Percentiles rank a stretch among this genome's conserved stretches.
Conservation (phyloP, 2,797 vertebrate species). For the Spinibarbus caldwelli region DNA sequence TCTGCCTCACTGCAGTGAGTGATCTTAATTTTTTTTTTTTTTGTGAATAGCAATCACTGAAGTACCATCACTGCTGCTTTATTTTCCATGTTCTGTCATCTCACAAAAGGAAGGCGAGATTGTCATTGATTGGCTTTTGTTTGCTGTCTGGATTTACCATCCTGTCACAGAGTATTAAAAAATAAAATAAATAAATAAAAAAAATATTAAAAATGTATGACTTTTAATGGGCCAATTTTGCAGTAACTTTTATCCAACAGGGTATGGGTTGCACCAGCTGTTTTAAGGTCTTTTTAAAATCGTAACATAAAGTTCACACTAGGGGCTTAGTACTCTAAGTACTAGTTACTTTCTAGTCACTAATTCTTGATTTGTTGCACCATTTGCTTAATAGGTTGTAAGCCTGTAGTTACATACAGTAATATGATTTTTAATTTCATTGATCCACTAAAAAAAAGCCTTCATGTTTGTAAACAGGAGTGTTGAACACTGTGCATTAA, state of each 20-base stretch:
- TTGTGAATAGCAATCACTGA: conserved; percentile 61
- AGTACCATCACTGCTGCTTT: conserved; percentile 51
- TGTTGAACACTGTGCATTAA: too few relatives aligned
- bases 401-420: background rate
- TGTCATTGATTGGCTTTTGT: conserved; percentile 55
- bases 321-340: background rate
- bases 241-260: background rate
- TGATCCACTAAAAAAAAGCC: background rate
- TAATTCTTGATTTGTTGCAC: background rate
- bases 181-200: too few relatives aligned
- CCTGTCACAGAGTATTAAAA: background rate
- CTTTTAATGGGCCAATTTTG: background rate
- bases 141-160: background rate
- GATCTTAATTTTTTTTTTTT: conserved; percentile 61
- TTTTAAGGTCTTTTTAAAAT: too few relatives aligned
- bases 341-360: too few relatives aligned
- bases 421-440: background rate
- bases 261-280: background rate
- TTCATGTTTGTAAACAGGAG: background rate
- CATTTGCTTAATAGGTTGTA: background rate
- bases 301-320: background rate
- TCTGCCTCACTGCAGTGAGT: conserved; percentile 46
- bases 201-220: conserved; percentile 3
- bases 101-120: conserved; percentile 45
- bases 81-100: conserved; percentile 53